Base-by-base conservation (phyloP, 2,113 vertebrate species). In the Planiliza haematocheilus region DNA sequence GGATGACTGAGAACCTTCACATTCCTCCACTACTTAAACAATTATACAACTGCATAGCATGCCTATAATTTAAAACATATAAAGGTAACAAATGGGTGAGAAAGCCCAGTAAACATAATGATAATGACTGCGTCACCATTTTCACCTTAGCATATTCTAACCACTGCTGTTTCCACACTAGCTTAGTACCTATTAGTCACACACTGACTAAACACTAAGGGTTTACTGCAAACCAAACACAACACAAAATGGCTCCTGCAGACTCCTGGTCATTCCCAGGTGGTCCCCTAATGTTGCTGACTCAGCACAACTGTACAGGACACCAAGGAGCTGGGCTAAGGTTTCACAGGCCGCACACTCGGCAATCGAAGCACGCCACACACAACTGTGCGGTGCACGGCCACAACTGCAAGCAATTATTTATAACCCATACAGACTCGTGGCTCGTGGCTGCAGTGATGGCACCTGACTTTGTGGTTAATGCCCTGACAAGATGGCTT, bases 371-470 rank as follows among this genome's bases (percentile, higher is more conserved):
- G 64, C 64, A 76, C 62, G 70, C 85, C 73, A 62, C 83, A 89
- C 77, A 71, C 85, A 86, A 72, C 55, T 77, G 61, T 55, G 56
- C 71, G 24, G 60, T 53, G 63, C 62, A 85, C 60, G 52, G 70
- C 72, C 79, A 81, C 79, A 85, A 90, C 89, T 88, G 90, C 66
- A 82, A 87, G 88, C 85, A 87, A 90, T 93, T 90, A 91, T 84
- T 70, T 79, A 69, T 73, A 89, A 87, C 84, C 82, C 67, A 65
- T 85, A 69, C 68, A 80, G 83, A 84, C 82, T 82, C 50, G 65
- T 0, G 55, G 81, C 83, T 87, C 50, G 48, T 88, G 90, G 80
- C 84, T 45, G 55, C 68, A 67, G 64, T 60, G 66, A 76, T 79
- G 80, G 71, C 71, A 85, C 82, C 83, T 90, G 82, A 89, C 74